phyloP scores from a whole-genome alignment of 2,113 vertebrate genomes.

The Procavia capensis region DNA sequence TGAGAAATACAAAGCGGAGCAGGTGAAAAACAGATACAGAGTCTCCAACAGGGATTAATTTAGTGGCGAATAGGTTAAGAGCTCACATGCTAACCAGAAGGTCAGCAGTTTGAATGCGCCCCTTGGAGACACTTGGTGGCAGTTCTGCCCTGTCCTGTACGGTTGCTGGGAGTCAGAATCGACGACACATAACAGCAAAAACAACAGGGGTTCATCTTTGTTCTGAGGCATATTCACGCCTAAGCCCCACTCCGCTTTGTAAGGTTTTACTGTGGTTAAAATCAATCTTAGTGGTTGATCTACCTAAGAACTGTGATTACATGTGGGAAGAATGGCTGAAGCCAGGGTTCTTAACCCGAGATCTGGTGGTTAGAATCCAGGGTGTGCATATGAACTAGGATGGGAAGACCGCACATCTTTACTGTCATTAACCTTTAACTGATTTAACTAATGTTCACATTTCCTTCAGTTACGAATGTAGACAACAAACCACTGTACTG shows the following conservation, averaged over 20 bases:
- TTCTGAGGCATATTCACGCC: constrained; percentile 2
- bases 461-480: constrained; percentile 35
- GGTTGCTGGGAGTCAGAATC: no score
- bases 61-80: not conserved
- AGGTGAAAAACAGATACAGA: constrained; percentile 27
- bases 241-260: constrained; percentile 21
- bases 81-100: no score
- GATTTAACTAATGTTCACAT: not conserved
- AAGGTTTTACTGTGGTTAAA: not conserved
- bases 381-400: not conserved
- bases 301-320: not conserved
- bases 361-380: not conserved
- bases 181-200: no score
- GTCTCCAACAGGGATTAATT: not conserved
- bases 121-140: no score
- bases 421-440: not conserved
- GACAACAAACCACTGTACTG: not conserved
- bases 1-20: not conserved
- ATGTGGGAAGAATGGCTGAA: constrained; percentile 28
- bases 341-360: not conserved
- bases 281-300: not conserved
- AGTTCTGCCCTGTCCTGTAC: no score
- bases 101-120: no score
- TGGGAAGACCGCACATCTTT: not conserved
- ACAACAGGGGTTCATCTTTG: not conserved